phyloP scores from a whole-genome alignment of 1,140 invertebrate species.

The Penaeus indicus region DNA sequence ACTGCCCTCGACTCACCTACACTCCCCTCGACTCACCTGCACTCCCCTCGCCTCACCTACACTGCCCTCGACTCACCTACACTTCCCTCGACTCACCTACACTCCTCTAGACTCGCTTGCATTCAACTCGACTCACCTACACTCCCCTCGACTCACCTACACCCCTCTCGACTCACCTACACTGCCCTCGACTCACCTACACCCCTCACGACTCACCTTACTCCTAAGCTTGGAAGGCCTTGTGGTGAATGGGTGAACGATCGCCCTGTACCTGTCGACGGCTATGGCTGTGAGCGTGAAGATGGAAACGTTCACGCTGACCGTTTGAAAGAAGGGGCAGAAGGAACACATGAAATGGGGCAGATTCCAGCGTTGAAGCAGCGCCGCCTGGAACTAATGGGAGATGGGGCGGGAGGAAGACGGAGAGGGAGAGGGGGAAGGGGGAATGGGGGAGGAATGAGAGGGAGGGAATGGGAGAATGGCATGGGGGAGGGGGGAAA shows the following conservation, averaged over 20 bases:
- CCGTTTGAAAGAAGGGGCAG: slow-evolving; percentile 82
- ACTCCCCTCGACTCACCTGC: background rate
- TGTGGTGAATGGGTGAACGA: slow-evolving; percentile 82
- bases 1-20: background rate
- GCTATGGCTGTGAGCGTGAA: slow-evolving; percentile 87
- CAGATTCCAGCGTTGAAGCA: slow-evolving; percentile 85
- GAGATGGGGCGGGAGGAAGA: background rate
- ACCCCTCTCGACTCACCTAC: background rate
- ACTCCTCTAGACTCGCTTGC: background rate
- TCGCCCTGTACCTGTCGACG: slow-evolving; percentile 84
- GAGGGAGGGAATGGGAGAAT: background rate
- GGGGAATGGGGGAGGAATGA: background rate
- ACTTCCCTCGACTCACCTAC: background rate
- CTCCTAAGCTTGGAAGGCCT: slow-evolving; percentile 75
- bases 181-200: too few relatives aligned
- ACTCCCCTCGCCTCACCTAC: too few relatives aligned
- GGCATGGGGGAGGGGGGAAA: too few relatives aligned
- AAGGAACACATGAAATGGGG: slow-evolving; percentile 86
- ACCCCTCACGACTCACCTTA: slow-evolving; percentile 41
- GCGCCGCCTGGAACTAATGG: slow-evolving; percentile 83
- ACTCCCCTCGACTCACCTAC: background rate
- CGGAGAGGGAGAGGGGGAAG: background rate
- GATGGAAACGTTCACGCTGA: slow-evolving; percentile 85
- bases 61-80: background rate
- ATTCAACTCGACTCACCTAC: background rate